Evolutionary conservation across 2,888 invertebrate species (phyloP), one percentile per base, ranked within the genome.

Genomic region (Pachydiplax longipennis): DNA sequence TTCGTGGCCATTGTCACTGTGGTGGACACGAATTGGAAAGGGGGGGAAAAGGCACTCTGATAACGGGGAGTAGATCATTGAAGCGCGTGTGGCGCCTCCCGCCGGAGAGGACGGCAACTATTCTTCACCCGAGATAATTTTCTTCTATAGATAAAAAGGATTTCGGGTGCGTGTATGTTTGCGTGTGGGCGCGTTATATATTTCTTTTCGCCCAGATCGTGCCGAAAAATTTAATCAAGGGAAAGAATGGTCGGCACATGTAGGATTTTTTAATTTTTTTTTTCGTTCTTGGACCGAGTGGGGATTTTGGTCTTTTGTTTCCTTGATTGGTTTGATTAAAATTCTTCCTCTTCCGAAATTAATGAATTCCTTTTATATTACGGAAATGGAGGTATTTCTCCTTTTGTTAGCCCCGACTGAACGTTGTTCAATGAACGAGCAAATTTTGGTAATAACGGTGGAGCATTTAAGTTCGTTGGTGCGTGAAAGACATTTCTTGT

Each of bases 1-100:
- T 53, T 53, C 13, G 58, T 58, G 83, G 35, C 83, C 61, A 61
- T 65, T 87, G 87, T 61, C 87, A 87, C 65, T 87, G 35, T 58
- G 65, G 65, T 58, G 35, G 81, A 35, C n/a, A 13, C 18, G 4
- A 13, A 22, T 22, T 48, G 83, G 83, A n/a, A n/a, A 8, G 65
- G 58, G 5, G n/a, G 83, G 53, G 48, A 53, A 31, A 25, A 18
- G 48, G 22, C 48, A 6, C 35, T 25, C 37, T 18, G 80, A 18
- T 25, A 37, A 18, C 8, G 35, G 37, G 22, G 83, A 13, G 31
- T 58, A 35, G 83, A 15, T 83, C 58, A 83, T 83, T 35, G 53
- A 53, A 58, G 83, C 58, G 48, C 35, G 58, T 82, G 82, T 35
- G 58, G 31, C 81, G 44, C 81, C 44, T 40, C 37, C 44, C 40